Conservation (phyloP, 2,888 invertebrate species). For the Drosophila mimetica region DNA sequence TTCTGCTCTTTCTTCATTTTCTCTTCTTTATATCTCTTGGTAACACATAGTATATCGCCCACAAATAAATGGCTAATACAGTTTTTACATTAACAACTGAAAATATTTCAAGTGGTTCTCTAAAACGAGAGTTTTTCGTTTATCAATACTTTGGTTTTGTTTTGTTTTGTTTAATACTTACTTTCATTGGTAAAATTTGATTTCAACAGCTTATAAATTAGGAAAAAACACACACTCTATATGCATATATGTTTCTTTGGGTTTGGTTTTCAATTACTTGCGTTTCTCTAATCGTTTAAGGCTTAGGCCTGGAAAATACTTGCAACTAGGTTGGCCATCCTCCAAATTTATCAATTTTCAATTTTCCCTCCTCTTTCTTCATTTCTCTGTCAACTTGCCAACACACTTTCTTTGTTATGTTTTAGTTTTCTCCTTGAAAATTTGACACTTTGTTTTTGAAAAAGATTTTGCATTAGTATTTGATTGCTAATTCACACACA, state of each 20-base stretch:
- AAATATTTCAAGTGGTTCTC: conserved; percentile 51
- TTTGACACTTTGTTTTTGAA: conserved; percentile 44
- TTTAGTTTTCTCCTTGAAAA: conserved; percentile 25
- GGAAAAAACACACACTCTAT: conserved; percentile 42
- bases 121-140: conserved; percentile 64
- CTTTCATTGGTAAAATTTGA: conserved; percentile 62
- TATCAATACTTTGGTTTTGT: conserved; percentile 22
- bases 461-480: conserved; percentile 30
- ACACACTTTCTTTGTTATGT: conserved; percentile 5
- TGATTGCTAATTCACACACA: conserved; percentile 36
- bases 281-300: conserved; percentile 32
- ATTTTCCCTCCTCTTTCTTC: background rate
- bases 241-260: conserved; percentile 23
- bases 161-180: conserved; percentile 19
- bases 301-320: conserved; percentile 56
- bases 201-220: conserved; percentile 69
- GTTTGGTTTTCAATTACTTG: conserved; percentile 26
- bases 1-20: conserved; percentile 39
- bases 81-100: conserved; percentile 26
- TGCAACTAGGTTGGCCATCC: conserved; percentile 38
- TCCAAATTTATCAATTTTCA: conserved; percentile 32
- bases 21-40: background rate
- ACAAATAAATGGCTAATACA: conserved; percentile 21
- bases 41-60: conserved; percentile 16
- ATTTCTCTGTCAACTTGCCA: conserved; percentile 11